Conservation (phyloP, 2,797 vertebrate genomes). For the Rhyacichthys aspro region DNA sequence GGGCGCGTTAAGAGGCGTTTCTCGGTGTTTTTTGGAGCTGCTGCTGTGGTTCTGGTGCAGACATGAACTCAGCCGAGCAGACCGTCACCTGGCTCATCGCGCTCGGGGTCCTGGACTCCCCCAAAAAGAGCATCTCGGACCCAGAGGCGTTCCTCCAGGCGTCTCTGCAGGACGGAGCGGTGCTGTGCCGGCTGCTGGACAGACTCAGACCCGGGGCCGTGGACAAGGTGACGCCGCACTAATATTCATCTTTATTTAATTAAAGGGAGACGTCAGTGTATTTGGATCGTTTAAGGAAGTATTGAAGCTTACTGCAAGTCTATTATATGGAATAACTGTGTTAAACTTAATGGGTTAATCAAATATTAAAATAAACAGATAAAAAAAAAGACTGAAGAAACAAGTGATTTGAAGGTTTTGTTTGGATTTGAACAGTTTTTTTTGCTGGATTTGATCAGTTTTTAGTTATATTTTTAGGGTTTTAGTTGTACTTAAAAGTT, state of each 20-base stretch:
- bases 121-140: conserved; percentile 93
- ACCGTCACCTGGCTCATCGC: conserved; percentile 97
- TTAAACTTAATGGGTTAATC: too few species aligned
- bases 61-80: conserved; percentile 92
- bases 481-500: too few species aligned
- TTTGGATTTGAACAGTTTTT: too few species aligned
- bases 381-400: too few species aligned
- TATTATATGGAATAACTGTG: too few species aligned
- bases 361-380: too few species aligned
- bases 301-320: too few species aligned
- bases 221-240: conserved; percentile 84
- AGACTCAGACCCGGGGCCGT: conserved; percentile 89
- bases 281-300: too few species aligned
- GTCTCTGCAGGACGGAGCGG: conserved; percentile 91
- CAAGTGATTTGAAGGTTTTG: too few species aligned
- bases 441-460: too few species aligned
- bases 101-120: conserved; percentile 93
- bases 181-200: conserved; percentile 91
- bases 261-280: neutral
- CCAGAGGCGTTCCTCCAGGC: conserved; percentile 89
- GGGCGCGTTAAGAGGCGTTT: conserved; percentile 22
- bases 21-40: neutral
- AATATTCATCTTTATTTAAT: too few species aligned
- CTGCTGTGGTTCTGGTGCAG: conserved; percentile 21
- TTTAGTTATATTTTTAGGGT: too few species aligned